These are phyloP conservation scores for Bradypodion pumilum DNA, from an alignment of 2,797 vertebrate genomes.

Conservation along the genomic window DNA sequence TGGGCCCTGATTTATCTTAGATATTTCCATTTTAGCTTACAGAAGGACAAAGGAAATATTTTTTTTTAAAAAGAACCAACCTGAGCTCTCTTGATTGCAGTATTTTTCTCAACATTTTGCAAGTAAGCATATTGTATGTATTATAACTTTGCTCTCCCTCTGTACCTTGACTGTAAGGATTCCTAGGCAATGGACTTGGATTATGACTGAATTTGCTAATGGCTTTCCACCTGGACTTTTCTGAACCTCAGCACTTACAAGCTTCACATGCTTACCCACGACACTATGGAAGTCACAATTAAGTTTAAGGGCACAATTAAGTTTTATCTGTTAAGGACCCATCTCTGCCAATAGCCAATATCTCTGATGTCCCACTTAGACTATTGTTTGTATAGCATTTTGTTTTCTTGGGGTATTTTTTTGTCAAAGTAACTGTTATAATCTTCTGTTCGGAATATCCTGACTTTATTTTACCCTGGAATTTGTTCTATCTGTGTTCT, in stretches of 20 bases:
- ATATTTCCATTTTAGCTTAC: slow-evolving; percentile 59
- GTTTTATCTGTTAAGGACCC: background rate
- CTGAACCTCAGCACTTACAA: too few relatives aligned
- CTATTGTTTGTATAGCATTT: background rate
- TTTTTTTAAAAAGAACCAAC: too few relatives aligned
- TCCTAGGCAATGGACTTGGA: too few relatives aligned
- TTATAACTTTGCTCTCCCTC: background rate
- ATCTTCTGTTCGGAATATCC: background rate
- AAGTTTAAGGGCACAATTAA: background rate
- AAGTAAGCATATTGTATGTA: background rate
- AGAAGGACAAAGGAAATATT: slow-evolving; percentile 57
- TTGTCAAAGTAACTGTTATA: background rate
- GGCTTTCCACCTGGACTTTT: too few relatives aligned
- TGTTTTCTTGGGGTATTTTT: background rate
- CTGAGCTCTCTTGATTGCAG: slow-evolving; percentile 1
- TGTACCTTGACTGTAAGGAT: too few relatives aligned
- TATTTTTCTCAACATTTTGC: background rate
- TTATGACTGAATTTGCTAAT: too few relatives aligned
- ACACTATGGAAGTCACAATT: too few relatives aligned
- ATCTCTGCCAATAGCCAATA: background rate
- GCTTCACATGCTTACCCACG: too few relatives aligned
- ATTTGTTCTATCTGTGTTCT: background rate
- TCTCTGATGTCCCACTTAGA: background rate
- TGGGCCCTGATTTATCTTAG: slow-evolving; percentile 60
- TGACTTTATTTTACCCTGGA: background rate